Percentiles rank a stretch among this genome's conserved stretches.
Conservation (phyloP, 2,888 invertebrate species). For the Nudaria mundana region DNA sequence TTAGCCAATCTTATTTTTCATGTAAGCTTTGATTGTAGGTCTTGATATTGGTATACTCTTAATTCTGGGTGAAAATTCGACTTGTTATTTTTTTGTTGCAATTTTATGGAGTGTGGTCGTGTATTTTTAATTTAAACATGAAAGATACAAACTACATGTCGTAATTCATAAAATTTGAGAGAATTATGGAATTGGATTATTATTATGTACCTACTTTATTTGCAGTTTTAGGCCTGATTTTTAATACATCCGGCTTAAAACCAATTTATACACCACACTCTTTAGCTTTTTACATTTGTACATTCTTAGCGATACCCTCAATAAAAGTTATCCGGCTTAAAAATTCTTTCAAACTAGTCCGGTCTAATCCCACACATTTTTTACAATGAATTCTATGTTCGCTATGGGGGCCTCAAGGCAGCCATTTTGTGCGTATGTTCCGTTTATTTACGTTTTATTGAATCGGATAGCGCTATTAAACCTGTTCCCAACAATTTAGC, state of each 20-base stretch:
- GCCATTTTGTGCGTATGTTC: slow-evolving; percentile 33
- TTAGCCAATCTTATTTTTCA: too few relatives aligned
- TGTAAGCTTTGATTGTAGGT: too few relatives aligned
- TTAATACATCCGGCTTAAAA: neutral
- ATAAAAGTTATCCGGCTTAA: slow-evolving; percentile 7
- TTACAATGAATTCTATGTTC: slow-evolving; percentile 15
- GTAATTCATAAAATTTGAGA: too few relatives aligned
- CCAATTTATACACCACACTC: neutral
- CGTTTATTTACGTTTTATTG: slow-evolving; percentile 38
- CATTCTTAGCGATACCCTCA: neutral
- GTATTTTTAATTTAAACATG: too few relatives aligned
- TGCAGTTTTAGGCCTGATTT: too few relatives aligned
- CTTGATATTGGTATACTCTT: too few relatives aligned
- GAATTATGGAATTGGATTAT: too few relatives aligned
- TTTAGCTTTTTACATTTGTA: neutral
- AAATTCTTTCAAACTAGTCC: slow-evolving; percentile 4
- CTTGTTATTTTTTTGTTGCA: too few relatives aligned
- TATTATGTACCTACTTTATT: too few relatives aligned
- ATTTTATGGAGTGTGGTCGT: too few relatives aligned
- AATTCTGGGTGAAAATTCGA: too few relatives aligned
- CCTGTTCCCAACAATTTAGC: slow-evolving; percentile 36
- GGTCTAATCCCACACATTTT: slow-evolving; percentile 7
- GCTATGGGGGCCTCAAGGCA: slow-evolving; percentile 15
- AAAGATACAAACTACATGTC: too few relatives aligned
- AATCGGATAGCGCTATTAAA: slow-evolving; percentile 30